Evolutionary conservation across 2,113 vertebrate species (phyloP).

Genomic region (Platichthys stellatus): DNA sequence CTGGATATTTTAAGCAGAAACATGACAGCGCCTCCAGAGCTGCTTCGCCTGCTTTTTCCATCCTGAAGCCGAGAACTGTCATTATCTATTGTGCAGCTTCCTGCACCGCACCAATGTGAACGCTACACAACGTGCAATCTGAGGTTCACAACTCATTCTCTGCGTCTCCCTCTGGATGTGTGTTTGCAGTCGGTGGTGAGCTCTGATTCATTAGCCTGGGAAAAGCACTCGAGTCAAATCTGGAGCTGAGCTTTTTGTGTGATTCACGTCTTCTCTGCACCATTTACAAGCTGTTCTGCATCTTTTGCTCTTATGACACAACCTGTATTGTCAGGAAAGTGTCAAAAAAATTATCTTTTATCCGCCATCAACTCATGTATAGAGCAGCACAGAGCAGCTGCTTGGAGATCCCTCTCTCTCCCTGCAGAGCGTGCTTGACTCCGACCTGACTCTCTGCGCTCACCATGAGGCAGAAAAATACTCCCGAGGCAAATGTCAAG

Average conservation of each 20-base stretch:
- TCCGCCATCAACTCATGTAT: no score
- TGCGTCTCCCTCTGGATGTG: conserved; percentile 15
- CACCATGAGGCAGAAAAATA: conserved; percentile 14
- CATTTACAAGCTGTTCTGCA: background rate
- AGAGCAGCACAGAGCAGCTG: conserved; percentile 2
- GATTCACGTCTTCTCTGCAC: no score
- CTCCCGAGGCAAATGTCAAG: conserved; percentile 46
- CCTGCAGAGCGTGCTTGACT: conserved; percentile 17
- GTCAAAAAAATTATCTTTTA: no score
- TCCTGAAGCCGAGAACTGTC: conserved; percentile 18
- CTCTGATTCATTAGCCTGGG: conserved; percentile 3
- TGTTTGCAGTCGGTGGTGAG: conserved; percentile 17
- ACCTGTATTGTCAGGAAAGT: background rate
- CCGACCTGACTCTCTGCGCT: conserved; percentile 15
- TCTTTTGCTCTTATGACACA: background rate
- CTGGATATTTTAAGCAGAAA: conserved; percentile 12
- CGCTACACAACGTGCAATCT: conserved; percentile 43
- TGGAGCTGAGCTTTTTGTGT: background rate
- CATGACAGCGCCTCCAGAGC: conserved; percentile 7
- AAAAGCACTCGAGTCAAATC: background rate
- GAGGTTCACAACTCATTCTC: conserved; percentile 24
- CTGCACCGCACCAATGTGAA: conserved; percentile 29
- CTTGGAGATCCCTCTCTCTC: background rate
- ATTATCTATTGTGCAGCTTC: conserved; percentile 47
- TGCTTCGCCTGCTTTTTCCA: conserved; percentile 25